Percentiles rank a stretch among this genome's conserved stretches.
Evolutionary conservation across 2,888 invertebrate genomes (phyloP).

Genomic region (Microchrysa polita): DNA sequence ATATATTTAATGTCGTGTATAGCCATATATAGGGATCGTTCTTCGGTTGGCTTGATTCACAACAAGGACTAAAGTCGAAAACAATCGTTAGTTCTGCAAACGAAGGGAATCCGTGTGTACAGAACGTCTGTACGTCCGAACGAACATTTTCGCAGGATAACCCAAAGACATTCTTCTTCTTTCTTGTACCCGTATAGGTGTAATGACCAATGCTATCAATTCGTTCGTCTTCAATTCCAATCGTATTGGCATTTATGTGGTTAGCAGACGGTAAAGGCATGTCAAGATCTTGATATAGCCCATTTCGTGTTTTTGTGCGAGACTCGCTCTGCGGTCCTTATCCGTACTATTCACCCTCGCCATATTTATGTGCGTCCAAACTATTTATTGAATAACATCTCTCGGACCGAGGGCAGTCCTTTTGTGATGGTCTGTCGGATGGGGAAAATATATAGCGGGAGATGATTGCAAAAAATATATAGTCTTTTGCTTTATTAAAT

Average conservation of each 20-base stretch:
- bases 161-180: not conserved
- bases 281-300: slow-evolving; percentile 26
- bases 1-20: too few relatives aligned
- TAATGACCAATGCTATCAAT: slow-evolving; percentile 5
- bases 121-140: not conserved
- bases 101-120: not conserved
- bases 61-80: slow-evolving; percentile 26
- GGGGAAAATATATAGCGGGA: slow-evolving; percentile 11
- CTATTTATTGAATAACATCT: slow-evolving; percentile 33
- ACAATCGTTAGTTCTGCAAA: not conserved
- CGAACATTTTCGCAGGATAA: slow-evolving; percentile 5
- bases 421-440: not conserved
- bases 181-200: too few relatives aligned
- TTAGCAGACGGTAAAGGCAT: slow-evolving; percentile 42
- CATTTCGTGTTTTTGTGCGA: not conserved
- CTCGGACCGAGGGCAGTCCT: not conserved
- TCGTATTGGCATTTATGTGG: slow-evolving; percentile 43
- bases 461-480: slow-evolving; percentile 29
- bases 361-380: slow-evolving; percentile 17
- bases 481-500: slow-evolving; percentile 35
- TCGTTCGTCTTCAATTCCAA: slow-evolving; percentile 1
- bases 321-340: too few relatives aligned
- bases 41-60: slow-evolving; percentile 2
- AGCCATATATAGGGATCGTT: slow-evolving; percentile 10
- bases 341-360: slow-evolving; percentile 8